Conservation (phyloP, 2,797 vertebrate species). For the Eleutherodactylus coqui region DNA sequence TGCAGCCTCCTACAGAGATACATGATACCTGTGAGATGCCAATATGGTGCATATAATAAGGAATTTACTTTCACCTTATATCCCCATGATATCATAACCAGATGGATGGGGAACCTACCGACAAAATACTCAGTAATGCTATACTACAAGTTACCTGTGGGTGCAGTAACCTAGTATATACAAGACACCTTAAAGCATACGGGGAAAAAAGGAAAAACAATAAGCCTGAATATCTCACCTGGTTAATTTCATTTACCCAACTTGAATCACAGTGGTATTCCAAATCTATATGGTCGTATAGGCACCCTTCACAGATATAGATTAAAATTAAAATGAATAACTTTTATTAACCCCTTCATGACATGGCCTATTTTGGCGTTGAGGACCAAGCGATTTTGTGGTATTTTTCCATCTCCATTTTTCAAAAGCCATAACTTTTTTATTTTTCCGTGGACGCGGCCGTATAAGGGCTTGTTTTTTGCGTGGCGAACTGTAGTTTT, state of each 20-base stretch:
- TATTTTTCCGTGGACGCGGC: too few relatives aligned
- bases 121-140: background rate
- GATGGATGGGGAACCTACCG: background rate
- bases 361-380: too few relatives aligned
- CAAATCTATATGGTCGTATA: too few relatives aligned
- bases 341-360: too few relatives aligned
- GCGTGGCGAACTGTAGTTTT: too few relatives aligned
- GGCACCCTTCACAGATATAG: too few relatives aligned
- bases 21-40: background rate
- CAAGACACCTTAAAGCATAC: background rate
- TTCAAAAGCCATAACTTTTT: too few relatives aligned
- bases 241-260: constrained; percentile 71
- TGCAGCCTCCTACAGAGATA: background rate
- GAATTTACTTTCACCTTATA: background rate
- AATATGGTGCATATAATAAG: background rate
- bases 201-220: background rate
- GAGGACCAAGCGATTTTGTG: too few relatives aligned
- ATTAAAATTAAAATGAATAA: too few relatives aligned
- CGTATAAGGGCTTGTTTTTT: too few relatives aligned
- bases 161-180: background rate
- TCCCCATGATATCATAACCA: constrained; percentile 49
- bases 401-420: too few relatives aligned
- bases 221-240: constrained; percentile 72
- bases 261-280: too few relatives aligned
- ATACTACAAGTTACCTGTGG: background rate